Evolutionary conservation across 1,140 invertebrate genomes (phyloP), one percentile per base, ranked within the genome.

Genomic region (Tyrophagus putrescentiae): DNA sequence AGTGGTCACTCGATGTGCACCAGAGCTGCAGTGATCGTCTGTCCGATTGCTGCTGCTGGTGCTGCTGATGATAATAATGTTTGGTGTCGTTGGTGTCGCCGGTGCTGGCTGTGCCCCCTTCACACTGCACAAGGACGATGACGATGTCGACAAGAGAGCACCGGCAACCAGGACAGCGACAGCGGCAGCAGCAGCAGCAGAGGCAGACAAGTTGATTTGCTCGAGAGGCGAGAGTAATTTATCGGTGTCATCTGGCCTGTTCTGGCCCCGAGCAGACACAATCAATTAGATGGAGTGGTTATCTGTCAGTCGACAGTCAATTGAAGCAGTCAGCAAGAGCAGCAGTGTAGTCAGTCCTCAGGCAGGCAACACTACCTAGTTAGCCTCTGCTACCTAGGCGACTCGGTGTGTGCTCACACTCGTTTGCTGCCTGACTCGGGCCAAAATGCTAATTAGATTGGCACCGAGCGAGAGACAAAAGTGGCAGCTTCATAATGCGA

Each of bases 171-270:
- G 36, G 13, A 39, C 36, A 13, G 36, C 13, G 21, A 21, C 36
- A 13, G 21, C 21, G 36, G 36, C 36, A 39, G 21, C 36, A 21
- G 21, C 36, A 39, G 36, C 36, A 39, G 36, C 36, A 39, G 21
- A 21, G 36, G 36, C 36, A 39, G 36, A 13, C 36, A 39, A 39
- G 36, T 39, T 39, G 36, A 39, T 39, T 39, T 39, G 36, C 36
- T 39, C 21, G 21, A 21, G 36, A 39, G 36, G 36, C 36, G 36
- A 39, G 36, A 39, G 45, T 48, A 48, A 48, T 48, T 48, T 48
- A 48, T 48, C 45, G 45, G 45, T 48, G 45, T 48, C 45, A 48
- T 48, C 45, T 48, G 45, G 45, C 45, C 45, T 48, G 45, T 48
- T 48, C 21, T 48, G 45, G 45, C 45, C 45, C 45, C 18, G 45